Conservation (phyloP, 2,888 invertebrate genomes). For the Bugulina stolonifera region DNA sequence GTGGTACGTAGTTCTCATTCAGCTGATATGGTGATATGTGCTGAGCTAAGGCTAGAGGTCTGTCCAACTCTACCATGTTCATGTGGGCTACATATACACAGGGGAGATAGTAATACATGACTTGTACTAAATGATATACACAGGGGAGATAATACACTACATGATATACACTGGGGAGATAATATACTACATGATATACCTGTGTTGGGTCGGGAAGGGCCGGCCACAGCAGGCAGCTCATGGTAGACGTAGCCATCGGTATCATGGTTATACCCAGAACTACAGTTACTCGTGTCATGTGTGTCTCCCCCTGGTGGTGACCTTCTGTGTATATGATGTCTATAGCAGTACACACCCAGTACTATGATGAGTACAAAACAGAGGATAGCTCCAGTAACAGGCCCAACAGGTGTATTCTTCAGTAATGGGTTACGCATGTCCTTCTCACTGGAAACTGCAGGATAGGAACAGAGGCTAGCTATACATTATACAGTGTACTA, state of each 20-base stretch:
- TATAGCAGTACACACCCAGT: slow-evolving; percentile 75
- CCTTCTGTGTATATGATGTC: slow-evolving; percentile 1
- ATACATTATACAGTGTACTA: no score
- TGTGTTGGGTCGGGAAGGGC: background rate
- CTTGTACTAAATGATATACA: no score
- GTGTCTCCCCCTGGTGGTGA: background rate
- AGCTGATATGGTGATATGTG: slow-evolving; percentile 82
- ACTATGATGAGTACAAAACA: slow-evolving; percentile 74
- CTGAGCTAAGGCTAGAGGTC: slow-evolving; percentile 52
- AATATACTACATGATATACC: no score
- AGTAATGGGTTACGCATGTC: slow-evolving; percentile 27
- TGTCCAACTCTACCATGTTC: background rate
- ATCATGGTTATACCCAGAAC: background rate
- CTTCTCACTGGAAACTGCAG: slow-evolving; percentile 2
- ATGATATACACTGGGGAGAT: no score
- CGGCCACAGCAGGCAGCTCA: background rate
- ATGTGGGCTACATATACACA: slow-evolving; percentile 10
- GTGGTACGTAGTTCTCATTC: slow-evolving; percentile 70
- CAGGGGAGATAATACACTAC: no score
- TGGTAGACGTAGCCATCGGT: slow-evolving; percentile 18
- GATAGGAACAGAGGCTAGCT: no score
- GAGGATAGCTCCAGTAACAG: slow-evolving; percentile 78
- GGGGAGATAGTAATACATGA: no score
- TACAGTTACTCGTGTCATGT: background rate
- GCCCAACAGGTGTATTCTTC: slow-evolving; percentile 67